These are phyloP conservation scores for Sinocyclocheilus anophthalmus DNA, from an alignment of 2,113 vertebrate species.

Conservation along the genomic window DNA sequence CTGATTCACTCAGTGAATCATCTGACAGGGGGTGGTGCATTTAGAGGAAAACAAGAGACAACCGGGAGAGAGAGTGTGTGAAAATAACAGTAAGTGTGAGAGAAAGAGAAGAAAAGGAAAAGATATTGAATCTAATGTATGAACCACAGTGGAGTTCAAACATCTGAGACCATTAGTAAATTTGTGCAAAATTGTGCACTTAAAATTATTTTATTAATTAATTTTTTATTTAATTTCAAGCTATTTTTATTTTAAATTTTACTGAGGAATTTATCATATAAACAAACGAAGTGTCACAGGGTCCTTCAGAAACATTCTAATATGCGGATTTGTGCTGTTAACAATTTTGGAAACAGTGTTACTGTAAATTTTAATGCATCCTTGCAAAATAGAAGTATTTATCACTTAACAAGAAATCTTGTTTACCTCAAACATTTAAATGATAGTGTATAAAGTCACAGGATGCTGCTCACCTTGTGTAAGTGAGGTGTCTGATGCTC, in stretches of 20 bases:
- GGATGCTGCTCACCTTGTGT: conserved; percentile 84
- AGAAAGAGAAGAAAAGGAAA: conserved; percentile 8
- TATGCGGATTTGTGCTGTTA: background rate
- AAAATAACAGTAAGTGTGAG: conserved; percentile 22
- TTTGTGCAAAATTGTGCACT: background rate
- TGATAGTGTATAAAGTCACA: background rate
- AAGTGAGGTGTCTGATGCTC: conserved; percentile 95
- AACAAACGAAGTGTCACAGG: background rate
- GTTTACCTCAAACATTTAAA: background rate
- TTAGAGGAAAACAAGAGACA: conserved; percentile 11
- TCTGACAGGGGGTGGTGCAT: conserved; percentile 14
- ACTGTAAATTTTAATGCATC: background rate
- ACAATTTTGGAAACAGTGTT: background rate
- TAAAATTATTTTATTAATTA: background rate
- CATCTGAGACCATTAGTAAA: background rate
- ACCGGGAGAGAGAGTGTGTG: conserved; percentile 23
- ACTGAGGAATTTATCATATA: background rate
- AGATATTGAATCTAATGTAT: background rate
- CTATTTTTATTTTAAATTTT: background rate
- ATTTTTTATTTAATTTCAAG: too few species aligned
- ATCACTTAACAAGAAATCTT: background rate
- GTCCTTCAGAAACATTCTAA: background rate
- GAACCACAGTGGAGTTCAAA: background rate
- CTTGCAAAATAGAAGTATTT: background rate
- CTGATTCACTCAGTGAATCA: conserved; percentile 54